phyloP scores from a whole-genome alignment of 2,113 vertebrate genomes.

The Barnardius zonarius region DNA sequence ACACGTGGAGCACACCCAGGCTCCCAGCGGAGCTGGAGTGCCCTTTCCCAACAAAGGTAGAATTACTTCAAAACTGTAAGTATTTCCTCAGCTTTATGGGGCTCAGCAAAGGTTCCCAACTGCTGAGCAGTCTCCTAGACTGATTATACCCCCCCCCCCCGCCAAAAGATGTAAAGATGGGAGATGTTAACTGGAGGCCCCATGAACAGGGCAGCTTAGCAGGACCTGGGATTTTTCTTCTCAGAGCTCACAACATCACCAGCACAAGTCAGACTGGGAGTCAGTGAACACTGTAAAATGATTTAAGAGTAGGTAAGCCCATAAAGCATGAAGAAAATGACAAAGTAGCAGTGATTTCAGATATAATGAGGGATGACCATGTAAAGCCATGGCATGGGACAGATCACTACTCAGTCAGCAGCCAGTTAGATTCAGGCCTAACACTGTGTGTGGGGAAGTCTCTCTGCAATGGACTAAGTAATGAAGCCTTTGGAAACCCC shows the following conservation, averaged over 20 bases:
- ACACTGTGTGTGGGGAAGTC: neutral
- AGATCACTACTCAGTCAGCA: neutral
- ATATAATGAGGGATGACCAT: fast-evolving
- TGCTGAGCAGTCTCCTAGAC: neutral
- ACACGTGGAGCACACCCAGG: fast-evolving
- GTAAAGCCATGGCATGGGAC: neutral
- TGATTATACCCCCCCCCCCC: neutral
- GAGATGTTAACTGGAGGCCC: neutral
- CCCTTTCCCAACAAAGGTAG: neutral
- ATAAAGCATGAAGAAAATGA: neutral
- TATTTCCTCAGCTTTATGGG: neutral
- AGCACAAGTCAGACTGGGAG: neutral
- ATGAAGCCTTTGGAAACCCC: neutral
- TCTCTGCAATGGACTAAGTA: neutral
- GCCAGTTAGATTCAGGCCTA: neutral
- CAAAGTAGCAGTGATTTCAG: neutral
- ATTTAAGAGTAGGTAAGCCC: neutral
- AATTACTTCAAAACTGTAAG: neutral
- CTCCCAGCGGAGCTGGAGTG: fast-evolving
- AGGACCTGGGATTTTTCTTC: neutral
- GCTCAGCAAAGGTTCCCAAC: neutral
- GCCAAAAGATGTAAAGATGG: neutral
- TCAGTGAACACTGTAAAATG: fast-evolving
- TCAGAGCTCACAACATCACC: neutral
- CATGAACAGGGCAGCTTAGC: neutral